A percentile compares a stretch with the other conserved stretches of the same genome.
These are phyloP conservation scores for Orthonevra nobilis DNA, from an alignment of 2,888 invertebrate species.

Conservation along the genomic window DNA sequence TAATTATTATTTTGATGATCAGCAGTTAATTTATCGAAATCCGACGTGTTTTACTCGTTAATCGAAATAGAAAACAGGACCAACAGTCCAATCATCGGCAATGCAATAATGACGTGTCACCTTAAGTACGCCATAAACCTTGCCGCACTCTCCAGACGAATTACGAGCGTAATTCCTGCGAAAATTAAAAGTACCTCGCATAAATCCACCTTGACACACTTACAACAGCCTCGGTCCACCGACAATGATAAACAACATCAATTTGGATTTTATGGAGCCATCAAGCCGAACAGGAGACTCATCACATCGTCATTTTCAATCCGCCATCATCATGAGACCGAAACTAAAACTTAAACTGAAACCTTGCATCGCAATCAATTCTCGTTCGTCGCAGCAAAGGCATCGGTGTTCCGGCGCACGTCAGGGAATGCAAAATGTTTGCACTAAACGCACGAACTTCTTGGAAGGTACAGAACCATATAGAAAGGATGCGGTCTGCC, in stretches of 20 bases:
- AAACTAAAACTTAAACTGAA: conserved; percentile 41
- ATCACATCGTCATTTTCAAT: conserved; percentile 15
- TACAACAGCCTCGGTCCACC: neutral
- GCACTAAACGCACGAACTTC: conserved; percentile 54
- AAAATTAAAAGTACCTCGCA: conserved; percentile 39
- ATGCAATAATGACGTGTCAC: too few species aligned
- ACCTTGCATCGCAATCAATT: conserved; percentile 18
- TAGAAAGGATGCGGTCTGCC: neutral
- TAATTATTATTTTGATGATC: too few species aligned
- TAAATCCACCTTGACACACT: conserved; percentile 65
- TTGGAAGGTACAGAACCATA: too few species aligned
- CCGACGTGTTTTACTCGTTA: too few species aligned
- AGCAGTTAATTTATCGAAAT: too few species aligned
- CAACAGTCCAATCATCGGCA: too few species aligned
- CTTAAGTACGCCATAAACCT: conserved; percentile 29
- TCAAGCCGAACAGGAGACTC: conserved; percentile 33
- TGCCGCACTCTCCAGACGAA: conserved; percentile 1
- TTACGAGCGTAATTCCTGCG: conserved; percentile 32
- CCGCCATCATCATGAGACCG: too few species aligned
- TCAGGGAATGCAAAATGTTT: conserved; percentile 50
- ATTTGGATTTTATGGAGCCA: conserved; percentile 52
- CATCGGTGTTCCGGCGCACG: too few species aligned
- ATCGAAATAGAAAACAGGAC: too few species aligned
- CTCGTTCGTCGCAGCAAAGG: neutral
- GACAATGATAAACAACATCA: conserved; percentile 18